A percentile compares a stretch with the other conserved stretches of the same genome.
phyloP scores from a whole-genome alignment of 2,113 vertebrate species.

The Pristiophorus japonicus region DNA sequence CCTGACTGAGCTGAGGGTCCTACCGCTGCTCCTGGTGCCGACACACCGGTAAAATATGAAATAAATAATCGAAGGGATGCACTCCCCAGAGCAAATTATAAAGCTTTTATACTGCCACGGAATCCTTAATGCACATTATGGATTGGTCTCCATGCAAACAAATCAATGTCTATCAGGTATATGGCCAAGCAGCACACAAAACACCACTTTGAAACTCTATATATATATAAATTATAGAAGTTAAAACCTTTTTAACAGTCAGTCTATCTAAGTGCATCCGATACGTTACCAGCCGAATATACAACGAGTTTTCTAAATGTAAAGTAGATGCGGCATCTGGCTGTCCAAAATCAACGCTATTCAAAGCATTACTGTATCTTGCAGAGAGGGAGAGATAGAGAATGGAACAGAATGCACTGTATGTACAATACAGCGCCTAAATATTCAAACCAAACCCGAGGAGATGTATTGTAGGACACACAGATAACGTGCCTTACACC shows the following conservation, averaged over 20 bases:
- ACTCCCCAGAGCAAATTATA: not conserved
- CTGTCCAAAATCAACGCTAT: not conserved
- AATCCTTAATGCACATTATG: conserved; percentile 2
- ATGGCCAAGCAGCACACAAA: not conserved
- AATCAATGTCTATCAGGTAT: not conserved
- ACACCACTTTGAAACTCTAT: not conserved
- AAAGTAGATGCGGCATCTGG: not conserved
- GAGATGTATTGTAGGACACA: not conserved
- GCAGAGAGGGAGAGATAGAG: not conserved
- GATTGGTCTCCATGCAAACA: not conserved
- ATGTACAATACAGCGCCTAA: not conserved
- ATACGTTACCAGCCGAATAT: not conserved
- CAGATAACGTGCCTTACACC: not conserved
- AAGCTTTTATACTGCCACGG: not conserved
- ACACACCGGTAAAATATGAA: not conserved
- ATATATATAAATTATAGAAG: not conserved
- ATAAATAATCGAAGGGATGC: not conserved
- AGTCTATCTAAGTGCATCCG: too few species aligned
- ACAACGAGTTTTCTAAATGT: not conserved
- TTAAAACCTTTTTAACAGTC: not conserved
- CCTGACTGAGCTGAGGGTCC: not conserved
- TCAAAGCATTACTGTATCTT: not conserved
- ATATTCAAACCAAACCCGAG: not conserved
- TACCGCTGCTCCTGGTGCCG: not conserved
- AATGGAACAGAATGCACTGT: not conserved